Evolutionary conservation across 2,888 invertebrate species (phyloP), one percentile per base, ranked within the genome.

Genomic region (Apocheima hispidaria): DNA sequence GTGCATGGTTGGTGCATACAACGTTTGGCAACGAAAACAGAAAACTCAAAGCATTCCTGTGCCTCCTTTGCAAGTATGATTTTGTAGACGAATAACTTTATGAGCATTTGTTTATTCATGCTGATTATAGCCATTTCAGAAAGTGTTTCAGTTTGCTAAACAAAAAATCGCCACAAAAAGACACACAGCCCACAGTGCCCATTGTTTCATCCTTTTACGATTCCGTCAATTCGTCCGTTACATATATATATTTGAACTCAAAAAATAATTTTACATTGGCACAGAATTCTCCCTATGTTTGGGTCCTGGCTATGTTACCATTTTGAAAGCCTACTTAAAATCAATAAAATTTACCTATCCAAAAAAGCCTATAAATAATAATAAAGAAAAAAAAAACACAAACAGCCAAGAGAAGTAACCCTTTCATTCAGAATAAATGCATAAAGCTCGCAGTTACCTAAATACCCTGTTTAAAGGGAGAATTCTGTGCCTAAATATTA

Each of bases 61-160:
- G 61, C 63, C 63, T 43, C 60, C 28, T 49, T 46, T 55, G 35
- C 53, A 56, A 56, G 56, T 56, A 33, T 49, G 43, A 40, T 56
- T 56, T 44, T 43, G 38, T 26, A 30, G 28, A 41, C 26, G 23
- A 33, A 20, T 23, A 44, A 44, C 9, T 44, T 44, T 44, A 16
- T 16, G 18, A 56, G 49, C 56, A 49, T 4, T 33, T 56, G 49
- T 41, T 56, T 49, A 56, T 56, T 56, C 49, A 49, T n/a, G n/a
- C n/a, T 49, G 46, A 38, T 26, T 23, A 28, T 40, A 55, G 28
- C 21, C 55, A 48, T 48, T 55, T 28, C 10, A 28, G 16, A 44
- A 48, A 54, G 10, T 48, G 18, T 48, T 46, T 16, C 26, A 20
- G 38, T 4, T 54, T 12, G 9, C 26, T 48, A 14, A 35, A 21